Base-by-base conservation (phyloP, 2,797 vertebrate species). In the Tympanoctomys barrerae region DNA sequence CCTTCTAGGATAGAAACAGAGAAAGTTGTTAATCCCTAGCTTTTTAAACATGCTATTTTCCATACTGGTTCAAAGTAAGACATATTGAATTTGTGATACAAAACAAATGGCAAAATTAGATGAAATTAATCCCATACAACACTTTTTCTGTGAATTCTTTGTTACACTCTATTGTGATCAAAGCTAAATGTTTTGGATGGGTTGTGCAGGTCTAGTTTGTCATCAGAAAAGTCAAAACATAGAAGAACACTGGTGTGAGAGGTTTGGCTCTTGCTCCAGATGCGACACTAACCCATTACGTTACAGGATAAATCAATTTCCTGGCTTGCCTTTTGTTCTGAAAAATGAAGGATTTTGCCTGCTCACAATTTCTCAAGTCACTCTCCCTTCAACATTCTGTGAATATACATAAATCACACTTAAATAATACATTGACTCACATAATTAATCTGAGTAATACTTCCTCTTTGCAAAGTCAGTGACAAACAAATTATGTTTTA, bases 371-470 rank as follows among this genome's bases (percentile, higher is more conserved):
- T 81, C 61, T 64, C 28, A 19, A 26, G 1, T 83, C 24, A 42
- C 28, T 28, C 64, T 18, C 31, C 83, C 39, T 2, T 80, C 31
- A 95, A 80, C 10, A 59, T 28, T 83, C 89, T 89, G 18, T 61
- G 1, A 89, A 28, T 49, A 70, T 52, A 36, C 68, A 11, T 68
- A 87, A 75, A 21, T 57, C 70, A 75, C 10, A 70, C 36, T 52
- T 59, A 73, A 0, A 70, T 36, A 66, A 75, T 71, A 71, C 59
- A 59, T 66, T 94, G 75, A 79, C 46, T 64, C 36, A 75, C 19
- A 91, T 39, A 80, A 94, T 87, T 80, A 88, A 96, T 36, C 14
- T 93, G 64, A 28, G 4, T 28, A 59, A 39, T 54, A 75, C 16
- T 19, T 84, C 12, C 5, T 64, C 28, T 77, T 28, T 88, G 7